Evolutionary conservation across 2,113 vertebrate genomes (phyloP).

Genomic region (Cygnus atratus): DNA sequence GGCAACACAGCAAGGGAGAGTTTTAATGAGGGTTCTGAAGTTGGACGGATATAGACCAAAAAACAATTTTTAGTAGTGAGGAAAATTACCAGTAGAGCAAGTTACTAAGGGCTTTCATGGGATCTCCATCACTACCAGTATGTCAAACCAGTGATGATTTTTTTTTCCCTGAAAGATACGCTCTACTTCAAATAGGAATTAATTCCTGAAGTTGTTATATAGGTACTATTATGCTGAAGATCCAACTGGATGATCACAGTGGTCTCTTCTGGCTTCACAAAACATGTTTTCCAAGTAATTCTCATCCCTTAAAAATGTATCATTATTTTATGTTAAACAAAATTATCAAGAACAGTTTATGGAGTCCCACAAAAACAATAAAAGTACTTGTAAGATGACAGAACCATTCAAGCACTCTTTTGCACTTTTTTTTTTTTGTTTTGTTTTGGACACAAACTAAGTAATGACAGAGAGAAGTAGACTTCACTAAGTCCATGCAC

Average conservation of each 20-base stretch:
- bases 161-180: neutral
- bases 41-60: conserved; percentile 21
- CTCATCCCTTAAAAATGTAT: neutral
- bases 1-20: conserved; percentile 59
- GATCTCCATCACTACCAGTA: neutral
- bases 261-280: neutral
- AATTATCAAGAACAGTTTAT: neutral
- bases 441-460: neutral
- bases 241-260: neutral
- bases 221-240: neutral
- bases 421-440: neutral
- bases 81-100: conserved; percentile 13
- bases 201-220: neutral
- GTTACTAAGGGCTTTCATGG: neutral
- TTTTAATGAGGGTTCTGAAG: conserved; percentile 66
- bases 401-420: neutral
- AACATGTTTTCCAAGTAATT: neutral
- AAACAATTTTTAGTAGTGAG: conserved; percentile 20
- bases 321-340: neutral
- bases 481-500: neutral
- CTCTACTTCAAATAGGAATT: neutral
- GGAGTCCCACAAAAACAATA: neutral
- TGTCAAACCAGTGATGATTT: conserved; percentile 9
- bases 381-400: neutral
- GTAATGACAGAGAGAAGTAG: neutral